Evolutionary conservation across 2,797 vertebrate species (phyloP), one percentile per base, ranked within the genome.

Genomic region (Hirundo rustica): DNA sequence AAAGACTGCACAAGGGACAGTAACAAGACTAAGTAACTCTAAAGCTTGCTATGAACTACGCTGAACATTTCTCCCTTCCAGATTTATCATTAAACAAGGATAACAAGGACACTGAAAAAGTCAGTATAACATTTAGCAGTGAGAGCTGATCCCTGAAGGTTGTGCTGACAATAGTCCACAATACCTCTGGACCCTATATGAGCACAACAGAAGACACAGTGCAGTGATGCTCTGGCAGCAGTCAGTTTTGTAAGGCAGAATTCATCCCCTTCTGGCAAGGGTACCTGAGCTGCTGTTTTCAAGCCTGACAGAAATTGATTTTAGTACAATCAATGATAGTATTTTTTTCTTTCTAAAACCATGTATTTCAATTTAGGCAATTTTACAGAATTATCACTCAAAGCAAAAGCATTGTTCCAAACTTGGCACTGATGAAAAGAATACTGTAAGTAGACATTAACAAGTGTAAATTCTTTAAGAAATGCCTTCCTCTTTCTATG

Each of bases 121-220:
- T 48, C 1, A 50, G 34, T 25, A 5, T 26, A 76, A 67, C 2
- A 2, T 58, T 81, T 29, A 77, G 74, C 4, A 58, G 40, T 38
- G 54, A 62, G n/a, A 92, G 48, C 71, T 72, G 84, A 91, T 88
- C 65, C 61, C 42, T 51, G 75, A 92, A 80, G 25, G 54, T 15
- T 34, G 11, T 38, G 51, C 36, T 51, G 92, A 75, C n/a, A 67
- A 67, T 8, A 77, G 84, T 29, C 34, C 50, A 10, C 42, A 68
- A 51, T 8, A 65, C n/a, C 54, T 85, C 48, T 50, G 72, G 34
- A 89, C 79, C 68, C 75, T 36, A 12, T 36, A 12, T 22, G 3
- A 68, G 72, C 30, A 32, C 54, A 22, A 50, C 40, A 73, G 36
- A 78, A 91, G 68, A 36, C n/a, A 58, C 22, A 55, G 50, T 11